phyloP scores from a whole-genome alignment of 2,888 invertebrate genomes.

The Lasioglossum malachurum region DNA sequence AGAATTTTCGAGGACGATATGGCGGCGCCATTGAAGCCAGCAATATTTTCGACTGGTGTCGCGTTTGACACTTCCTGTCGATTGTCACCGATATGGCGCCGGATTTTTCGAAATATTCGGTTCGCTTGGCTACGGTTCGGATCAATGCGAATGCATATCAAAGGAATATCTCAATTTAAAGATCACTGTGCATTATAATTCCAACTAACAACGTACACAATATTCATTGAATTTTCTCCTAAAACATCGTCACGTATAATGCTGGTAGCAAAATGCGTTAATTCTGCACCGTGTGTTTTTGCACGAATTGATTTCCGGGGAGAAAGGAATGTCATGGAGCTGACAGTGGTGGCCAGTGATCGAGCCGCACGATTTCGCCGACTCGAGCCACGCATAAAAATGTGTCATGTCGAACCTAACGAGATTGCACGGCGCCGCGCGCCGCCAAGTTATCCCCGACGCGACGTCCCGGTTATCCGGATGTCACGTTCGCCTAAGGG shows the following conservation, averaged over 20 bases:
- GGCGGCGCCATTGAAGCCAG: not conserved
- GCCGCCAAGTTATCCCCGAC: slow-evolving; percentile 5
- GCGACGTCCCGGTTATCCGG: not conserved
- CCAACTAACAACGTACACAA: not conserved
- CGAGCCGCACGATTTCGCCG: not conserved
- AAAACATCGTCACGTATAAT: not conserved
- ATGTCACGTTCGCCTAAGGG: slow-evolving; percentile 38
- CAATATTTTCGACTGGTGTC: slow-evolving; percentile 1
- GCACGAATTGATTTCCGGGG: not conserved
- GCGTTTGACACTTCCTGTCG: not conserved
- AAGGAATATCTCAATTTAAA: not conserved
- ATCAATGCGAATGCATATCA: not conserved
- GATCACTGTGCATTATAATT: not conserved
- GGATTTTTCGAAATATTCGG: not conserved
- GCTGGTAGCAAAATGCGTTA: not conserved
- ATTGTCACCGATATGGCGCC: not conserved
- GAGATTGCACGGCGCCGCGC: slow-evolving; percentile 5
- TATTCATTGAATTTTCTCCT: not conserved
- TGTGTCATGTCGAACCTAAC: slow-evolving; percentile 14
- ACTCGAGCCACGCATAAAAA: slow-evolving; percentile 24
- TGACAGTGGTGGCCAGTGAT: not conserved
- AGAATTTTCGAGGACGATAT: not conserved
- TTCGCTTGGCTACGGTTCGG: not conserved
- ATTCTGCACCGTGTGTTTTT: not conserved
- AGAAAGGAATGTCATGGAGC: not conserved